These are phyloP conservation scores for Tridacna gigas DNA, from an alignment of 2,888 invertebrate genomes.

Conservation along the genomic window DNA sequence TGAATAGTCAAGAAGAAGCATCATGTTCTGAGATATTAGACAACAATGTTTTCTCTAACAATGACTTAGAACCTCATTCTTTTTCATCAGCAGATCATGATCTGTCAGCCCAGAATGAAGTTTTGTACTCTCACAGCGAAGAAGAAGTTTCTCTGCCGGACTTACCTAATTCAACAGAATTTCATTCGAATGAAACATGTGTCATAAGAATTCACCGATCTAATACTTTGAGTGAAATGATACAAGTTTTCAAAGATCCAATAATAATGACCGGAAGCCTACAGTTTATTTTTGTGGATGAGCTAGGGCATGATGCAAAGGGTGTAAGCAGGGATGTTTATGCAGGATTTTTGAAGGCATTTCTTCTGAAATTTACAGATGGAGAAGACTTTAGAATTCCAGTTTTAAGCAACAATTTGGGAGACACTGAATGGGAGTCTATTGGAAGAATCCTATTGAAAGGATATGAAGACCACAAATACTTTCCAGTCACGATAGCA, in stretches of 20 bases:
- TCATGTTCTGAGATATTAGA: not conserved
- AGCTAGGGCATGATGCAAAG: slow-evolving; percentile 37
- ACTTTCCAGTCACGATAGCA: slow-evolving; percentile 35
- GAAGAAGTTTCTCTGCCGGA: not conserved
- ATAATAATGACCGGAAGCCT: slow-evolving; percentile 14
- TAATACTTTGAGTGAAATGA: not conserved
- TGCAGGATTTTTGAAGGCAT: slow-evolving; percentile 36
- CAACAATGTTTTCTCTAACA: not conserved
- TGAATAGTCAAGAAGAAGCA: too few species aligned
- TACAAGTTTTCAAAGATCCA: slow-evolving; percentile 24
- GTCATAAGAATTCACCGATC: slow-evolving; percentile 8
- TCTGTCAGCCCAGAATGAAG: not conserved
- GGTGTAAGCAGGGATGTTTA: slow-evolving; percentile 42
- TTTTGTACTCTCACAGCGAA: not conserved
- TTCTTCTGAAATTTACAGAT: slow-evolving; percentile 25
- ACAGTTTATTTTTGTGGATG: slow-evolving; percentile 30
- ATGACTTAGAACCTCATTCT: not conserved
- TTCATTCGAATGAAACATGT: not conserved
- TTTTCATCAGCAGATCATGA: not conserved
- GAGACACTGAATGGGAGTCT: slow-evolving; percentile 41
- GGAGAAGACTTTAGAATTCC: slow-evolving; percentile 40
- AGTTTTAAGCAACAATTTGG: slow-evolving; percentile 12
- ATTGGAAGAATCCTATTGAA: slow-evolving; percentile 42
- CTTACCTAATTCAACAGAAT: slow-evolving; percentile 1
- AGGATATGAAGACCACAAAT: slow-evolving; percentile 38